Evolutionary conservation across 2,113 vertebrate genomes (phyloP), one percentile per base, ranked within the genome.

Genomic region (Pyrgilauda ruficollis): DNA sequence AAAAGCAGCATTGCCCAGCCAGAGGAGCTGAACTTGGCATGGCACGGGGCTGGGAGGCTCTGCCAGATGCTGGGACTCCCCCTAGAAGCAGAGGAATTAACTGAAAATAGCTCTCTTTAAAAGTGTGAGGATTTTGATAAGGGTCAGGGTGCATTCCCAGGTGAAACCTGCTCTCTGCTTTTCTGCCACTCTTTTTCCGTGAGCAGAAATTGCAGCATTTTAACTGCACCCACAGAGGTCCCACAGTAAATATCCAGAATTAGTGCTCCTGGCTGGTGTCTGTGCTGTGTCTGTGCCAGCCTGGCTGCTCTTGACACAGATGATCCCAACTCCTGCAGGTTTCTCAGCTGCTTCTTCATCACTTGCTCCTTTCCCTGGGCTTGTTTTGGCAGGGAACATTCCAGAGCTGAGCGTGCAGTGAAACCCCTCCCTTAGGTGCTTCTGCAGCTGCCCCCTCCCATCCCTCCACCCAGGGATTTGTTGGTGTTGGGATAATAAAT

Each of bases 361-460:
- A 10, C 55, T 58, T 47, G 7, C 47, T 84, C n/a, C 47, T 91
- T 30, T 69, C 39, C 78, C 39, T 1, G 0, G 46, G 24, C 46
- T 77, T 0, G 0, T 20, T 91, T 73, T 33, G 67, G 15, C 44
- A 67, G 28, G 28, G 18, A 58, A 10, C 7, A 5, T 19, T 79
- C 67, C 31, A 63, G 46, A 72, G 58, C 10, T 47, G 72, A 10
- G 6, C 27, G 26, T 2, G 4, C 5, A 33, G 31, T 8, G 41
- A 61, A 56, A n/a, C 39, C 33, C 15, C 16, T 21, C 15, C 8
- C 4, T 15, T 1, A 9, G 0, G 1, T 35, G 23, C 15, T 61
- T 7, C 56, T 70, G 52, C 35, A 50, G 68, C 33, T 44, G 30
- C 9, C 49, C 35, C 18, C 35, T 79, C 61, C 56, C 15, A 24